A percentile compares a stretch with the other conserved stretches of the same genome.
phyloP scores from a whole-genome alignment of 2,113 vertebrate species.

The Pycnonotus jocosus region DNA sequence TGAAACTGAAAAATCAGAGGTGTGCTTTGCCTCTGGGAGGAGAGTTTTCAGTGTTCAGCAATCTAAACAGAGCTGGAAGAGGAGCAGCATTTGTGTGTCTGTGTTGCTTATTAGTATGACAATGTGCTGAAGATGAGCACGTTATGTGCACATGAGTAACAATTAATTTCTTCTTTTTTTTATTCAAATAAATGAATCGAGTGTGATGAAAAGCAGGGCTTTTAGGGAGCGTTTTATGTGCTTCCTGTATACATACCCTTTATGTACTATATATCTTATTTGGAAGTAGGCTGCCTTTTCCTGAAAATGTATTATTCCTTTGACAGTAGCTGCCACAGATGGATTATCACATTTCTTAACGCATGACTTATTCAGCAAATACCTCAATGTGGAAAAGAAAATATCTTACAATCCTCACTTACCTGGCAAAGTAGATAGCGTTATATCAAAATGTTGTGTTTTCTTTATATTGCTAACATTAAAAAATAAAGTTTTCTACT shows the following conservation, averaged over 20 bases:
- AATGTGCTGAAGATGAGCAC: not conserved
- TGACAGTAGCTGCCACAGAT: not conserved
- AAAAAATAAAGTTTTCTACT: not conserved
- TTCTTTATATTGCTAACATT: not conserved
- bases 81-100: not conserved
- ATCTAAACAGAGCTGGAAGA: not conserved
- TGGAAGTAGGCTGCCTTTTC: not conserved
- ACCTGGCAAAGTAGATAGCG: not conserved
- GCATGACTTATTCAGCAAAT: not conserved
- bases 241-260: not conserved
- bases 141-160: not conserved
- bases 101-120: not conserved
- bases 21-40: not conserved
- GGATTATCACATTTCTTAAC: not conserved
- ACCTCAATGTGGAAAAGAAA: not conserved
- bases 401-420: not conserved
- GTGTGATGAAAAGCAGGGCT: not conserved
- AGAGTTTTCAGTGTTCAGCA: not conserved
- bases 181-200: not conserved
- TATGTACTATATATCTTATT: not conserved
- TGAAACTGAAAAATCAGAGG: not conserved
- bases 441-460: not conserved
- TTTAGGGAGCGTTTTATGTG: not conserved
- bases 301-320: not conserved
- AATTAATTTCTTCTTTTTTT: not conserved